Base-by-base conservation (phyloP, 2,113 vertebrate genomes). In the Coryphaenoides rupestris region DNA sequence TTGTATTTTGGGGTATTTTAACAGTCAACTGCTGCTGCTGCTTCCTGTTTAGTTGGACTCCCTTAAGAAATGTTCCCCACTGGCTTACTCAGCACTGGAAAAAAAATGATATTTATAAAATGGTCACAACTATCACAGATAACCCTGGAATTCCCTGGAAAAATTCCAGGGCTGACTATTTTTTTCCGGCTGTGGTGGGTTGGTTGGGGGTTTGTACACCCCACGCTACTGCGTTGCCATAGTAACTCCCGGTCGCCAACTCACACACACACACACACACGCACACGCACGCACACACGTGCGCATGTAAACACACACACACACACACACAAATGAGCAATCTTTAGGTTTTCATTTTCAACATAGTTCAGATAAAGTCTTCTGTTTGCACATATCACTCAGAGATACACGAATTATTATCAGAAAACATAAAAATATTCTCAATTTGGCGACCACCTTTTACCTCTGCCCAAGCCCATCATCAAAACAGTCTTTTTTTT, bases 141-240 rank as follows among this genome's bases (percentile, higher is more conserved):
- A 40, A 40, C 33, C 33, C 33, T 12, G 56, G 67, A 64, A 70
- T 80, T 60, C 66, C 66, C 40, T 60, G 40, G 71, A 83, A 68
- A 81, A 80, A 88, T 83, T 83, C 75, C 74, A 62, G 64, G 21
- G 68, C 77, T 66, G 75, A 82, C 72, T 77, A 28, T 73, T 85
- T 86, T 85, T 86, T 78, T 22, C 81, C 84, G 80, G 83, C 79
- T 75, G 66, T 78, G 82, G 84, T 78, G 80, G 72, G 77, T 75
- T 76, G n/a, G n/a, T n/a, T n/a, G n/a, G n/a, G n/a, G n/a, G n/a
- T n/a, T n/a, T n/a, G n/a, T n/a, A 74, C 72, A 79, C 63, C 55
- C 68, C 54, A 21, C 14, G 14, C 76, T 63, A 45, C 60, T 75
- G 77, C 74, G 84, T 88, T 87, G 72, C 82, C 63, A 88, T 88